These are phyloP conservation scores for Acanthiza pusilla DNA, from an alignment of 2,797 vertebrate species.

Conservation along the genomic window DNA sequence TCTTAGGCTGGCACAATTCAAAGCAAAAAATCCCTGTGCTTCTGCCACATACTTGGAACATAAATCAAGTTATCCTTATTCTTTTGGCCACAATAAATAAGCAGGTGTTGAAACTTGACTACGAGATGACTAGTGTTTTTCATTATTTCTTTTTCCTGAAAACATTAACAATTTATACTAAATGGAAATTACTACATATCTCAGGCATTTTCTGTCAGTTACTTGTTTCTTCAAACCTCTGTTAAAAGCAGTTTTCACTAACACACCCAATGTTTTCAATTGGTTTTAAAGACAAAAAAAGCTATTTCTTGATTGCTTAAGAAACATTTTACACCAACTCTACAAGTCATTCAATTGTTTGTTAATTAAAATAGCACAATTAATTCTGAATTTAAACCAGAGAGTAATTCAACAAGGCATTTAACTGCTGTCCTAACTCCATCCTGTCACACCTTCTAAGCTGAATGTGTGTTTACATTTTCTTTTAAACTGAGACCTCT, in stretches of 20 bases:
- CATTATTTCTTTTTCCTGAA: constrained; percentile 4
- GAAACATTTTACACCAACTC: neutral
- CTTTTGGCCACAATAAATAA: constrained; percentile 8
- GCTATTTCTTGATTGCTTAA: neutral
- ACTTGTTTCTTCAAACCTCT: neutral
- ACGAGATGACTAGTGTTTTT: neutral
- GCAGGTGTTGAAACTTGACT: constrained; percentile 29
- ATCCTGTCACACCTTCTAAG: neutral
- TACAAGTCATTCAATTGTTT: neutral
- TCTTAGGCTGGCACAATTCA: neutral
- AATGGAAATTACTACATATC: neutral
- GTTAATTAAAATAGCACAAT: neutral
- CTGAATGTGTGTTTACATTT: neutral
- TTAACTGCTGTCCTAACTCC: neutral
- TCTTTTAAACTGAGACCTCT: neutral
- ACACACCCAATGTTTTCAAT: neutral
- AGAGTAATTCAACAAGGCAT: neutral
- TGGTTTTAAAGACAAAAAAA: neutral
- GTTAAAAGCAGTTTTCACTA: neutral
- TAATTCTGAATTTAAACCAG: neutral
- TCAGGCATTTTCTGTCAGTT: neutral
- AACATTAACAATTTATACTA: neutral
- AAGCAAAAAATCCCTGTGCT: neutral
- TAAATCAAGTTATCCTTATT: neutral
- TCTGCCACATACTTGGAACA: neutral